phyloP scores from a whole-genome alignment of 1,140 invertebrate species.

The Zaprionus lachaisei region DNA sequence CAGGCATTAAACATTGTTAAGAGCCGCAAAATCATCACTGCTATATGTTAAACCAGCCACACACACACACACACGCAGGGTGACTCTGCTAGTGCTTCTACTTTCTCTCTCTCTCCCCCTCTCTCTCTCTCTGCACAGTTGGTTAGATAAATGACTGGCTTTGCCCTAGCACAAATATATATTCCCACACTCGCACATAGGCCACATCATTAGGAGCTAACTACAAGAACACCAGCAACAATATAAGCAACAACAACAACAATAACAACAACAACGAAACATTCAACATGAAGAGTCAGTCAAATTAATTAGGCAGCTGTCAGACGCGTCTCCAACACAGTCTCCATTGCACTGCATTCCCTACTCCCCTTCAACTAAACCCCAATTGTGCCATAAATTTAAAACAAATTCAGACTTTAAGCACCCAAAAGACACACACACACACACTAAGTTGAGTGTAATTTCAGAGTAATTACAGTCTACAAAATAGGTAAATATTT shows the following conservation, averaged over 20 bases:
- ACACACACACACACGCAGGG: constrained; percentile 1
- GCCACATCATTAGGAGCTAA: constrained; percentile 50
- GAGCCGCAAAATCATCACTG: constrained; percentile 60
- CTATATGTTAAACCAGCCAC: constrained; percentile 2
- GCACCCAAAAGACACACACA: background rate
- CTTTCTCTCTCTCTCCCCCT: background rate
- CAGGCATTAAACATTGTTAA: constrained; percentile 66
- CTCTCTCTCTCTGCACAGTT: constrained; percentile 26
- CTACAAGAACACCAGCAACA: constrained; percentile 11
- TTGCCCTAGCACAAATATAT: constrained; percentile 11
- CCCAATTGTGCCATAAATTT: constrained; percentile 18
- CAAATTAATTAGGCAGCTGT: constrained; percentile 72
- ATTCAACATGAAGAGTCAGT: constrained; percentile 53
- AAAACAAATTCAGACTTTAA: constrained; percentile 9
- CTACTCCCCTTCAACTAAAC: background rate
- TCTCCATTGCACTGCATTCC: background rate
- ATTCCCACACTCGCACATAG: constrained; percentile 22
- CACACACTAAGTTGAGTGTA: constrained; percentile 9
- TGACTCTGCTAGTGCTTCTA: background rate
- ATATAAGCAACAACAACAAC: background rate
- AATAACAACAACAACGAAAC: constrained; percentile 32
- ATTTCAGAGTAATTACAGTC: constrained; percentile 20
- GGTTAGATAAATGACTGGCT: constrained; percentile 50
- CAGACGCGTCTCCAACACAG: constrained; percentile 14
- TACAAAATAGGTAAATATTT: constrained; percentile 19